Evolutionary conservation across 2,113 vertebrate genomes (phyloP).

Genomic region (Orientallactaga bullata): DNA sequence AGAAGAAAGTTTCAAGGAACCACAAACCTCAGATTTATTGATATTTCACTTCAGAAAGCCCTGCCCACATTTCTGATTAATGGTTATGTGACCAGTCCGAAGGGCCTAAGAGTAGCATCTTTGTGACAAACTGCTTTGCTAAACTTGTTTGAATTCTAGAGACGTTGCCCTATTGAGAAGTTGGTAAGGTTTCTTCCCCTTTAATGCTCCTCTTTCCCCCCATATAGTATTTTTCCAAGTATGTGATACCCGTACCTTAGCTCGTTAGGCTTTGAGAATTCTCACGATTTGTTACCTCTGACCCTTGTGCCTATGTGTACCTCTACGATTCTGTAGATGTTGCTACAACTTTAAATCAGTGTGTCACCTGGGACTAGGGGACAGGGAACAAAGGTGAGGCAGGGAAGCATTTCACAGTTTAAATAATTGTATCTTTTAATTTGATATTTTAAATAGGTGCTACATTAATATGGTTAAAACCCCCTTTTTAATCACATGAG

Average conservation of each 20-base stretch:
- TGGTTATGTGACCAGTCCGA: constrained; percentile 5
- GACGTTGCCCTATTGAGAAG: neutral
- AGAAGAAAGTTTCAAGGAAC: constrained; percentile 65
- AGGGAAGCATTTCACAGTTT: neutral
- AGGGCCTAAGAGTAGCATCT: constrained; percentile 23
- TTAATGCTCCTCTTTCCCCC: neutral
- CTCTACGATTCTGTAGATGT: neutral
- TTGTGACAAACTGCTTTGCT: constrained; percentile 7
- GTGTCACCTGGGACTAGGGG: neutral
- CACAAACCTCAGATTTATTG: constrained; percentile 76
- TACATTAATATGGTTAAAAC: neutral
- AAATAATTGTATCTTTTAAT: neutral
- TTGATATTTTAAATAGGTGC: neutral
- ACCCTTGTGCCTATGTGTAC: neutral
- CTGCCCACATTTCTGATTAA: constrained; percentile 65
- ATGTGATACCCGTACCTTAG: neutral
- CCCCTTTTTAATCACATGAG: neutral
- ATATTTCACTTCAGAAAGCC: constrained; percentile 76
- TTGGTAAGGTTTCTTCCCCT: neutral
- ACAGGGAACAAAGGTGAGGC: neutral
- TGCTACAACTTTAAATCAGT: constrained; percentile 5
- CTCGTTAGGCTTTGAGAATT: neutral
- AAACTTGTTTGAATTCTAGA: neutral
- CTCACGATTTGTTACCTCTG: neutral
- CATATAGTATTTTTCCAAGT: neutral